These are phyloP conservation scores for Conus betulinus DNA, from an alignment of 1,140 invertebrate species.

Conservation along the genomic window DNA sequence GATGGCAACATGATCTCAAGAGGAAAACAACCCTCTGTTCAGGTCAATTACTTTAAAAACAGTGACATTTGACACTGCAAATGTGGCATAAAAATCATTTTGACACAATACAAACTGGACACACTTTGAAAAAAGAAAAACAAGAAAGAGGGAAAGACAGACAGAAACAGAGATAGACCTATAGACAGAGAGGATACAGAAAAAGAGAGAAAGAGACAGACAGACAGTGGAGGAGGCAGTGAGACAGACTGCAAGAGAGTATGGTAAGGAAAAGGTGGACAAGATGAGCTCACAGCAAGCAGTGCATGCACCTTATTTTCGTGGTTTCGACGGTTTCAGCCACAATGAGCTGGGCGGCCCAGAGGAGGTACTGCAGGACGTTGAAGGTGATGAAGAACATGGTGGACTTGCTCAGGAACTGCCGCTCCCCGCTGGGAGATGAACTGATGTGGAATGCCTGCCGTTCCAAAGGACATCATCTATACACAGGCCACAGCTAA, in stretches of 20 bases:
- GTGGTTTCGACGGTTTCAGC: constrained; percentile 61
- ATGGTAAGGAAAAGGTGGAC: not conserved
- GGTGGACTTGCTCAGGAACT: constrained; percentile 93
- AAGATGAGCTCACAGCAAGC: constrained; percentile 68
- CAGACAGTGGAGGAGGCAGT: not conserved
- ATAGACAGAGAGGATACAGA: not conserved
- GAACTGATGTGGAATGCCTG: constrained; percentile 93
- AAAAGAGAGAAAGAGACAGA: not conserved
- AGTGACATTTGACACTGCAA: too few relatives aligned
- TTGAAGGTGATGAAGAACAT: constrained; percentile 94
- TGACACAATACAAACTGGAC: too few relatives aligned
- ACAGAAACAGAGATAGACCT: not conserved
- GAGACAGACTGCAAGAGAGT: not conserved
- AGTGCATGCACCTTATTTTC: constrained; percentile 71
- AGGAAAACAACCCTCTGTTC: too few relatives aligned
- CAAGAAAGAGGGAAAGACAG: too few relatives aligned
- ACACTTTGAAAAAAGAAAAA: too few relatives aligned
- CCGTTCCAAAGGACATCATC: too few relatives aligned
- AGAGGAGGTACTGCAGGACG: constrained; percentile 89
- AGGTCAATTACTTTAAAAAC: too few relatives aligned
- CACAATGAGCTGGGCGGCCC: constrained; percentile 87
- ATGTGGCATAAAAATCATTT: too few relatives aligned
- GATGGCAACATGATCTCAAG: too few relatives aligned
- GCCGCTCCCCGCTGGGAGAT: constrained; percentile 84
- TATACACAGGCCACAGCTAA: too few relatives aligned